Evolutionary conservation across 2,113 vertebrate genomes (phyloP).

Genomic region (Butastur rufipennis): DNA sequence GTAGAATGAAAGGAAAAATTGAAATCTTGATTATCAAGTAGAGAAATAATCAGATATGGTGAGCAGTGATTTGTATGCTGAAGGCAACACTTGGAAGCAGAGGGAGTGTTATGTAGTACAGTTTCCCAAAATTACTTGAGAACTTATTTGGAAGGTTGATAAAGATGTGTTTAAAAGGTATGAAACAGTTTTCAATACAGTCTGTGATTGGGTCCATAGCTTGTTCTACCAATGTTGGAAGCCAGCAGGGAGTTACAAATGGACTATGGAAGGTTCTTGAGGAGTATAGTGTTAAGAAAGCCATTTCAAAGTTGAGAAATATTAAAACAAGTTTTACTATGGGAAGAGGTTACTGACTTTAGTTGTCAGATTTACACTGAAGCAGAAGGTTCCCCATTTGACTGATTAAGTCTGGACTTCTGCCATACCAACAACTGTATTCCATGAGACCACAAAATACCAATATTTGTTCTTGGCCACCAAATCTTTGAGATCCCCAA

Average conservation of each 20-base stretch:
- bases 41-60: neutral
- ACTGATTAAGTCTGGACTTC: neutral
- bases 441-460: neutral
- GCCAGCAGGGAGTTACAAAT: neutral
- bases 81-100: neutral
- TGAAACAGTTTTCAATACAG: neutral
- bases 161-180: neutral
- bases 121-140: neutral
- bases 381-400: neutral
- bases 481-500: neutral
- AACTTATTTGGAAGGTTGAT: neutral
- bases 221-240: neutral
- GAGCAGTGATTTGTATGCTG: neutral
- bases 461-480: neutral
- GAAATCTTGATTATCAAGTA: neutral
- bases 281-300: neutral
- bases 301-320: neutral
- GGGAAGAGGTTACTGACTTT: neutral
- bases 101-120: neutral
- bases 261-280: neutral
- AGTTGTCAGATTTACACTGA: neutral
- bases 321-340: neutral
- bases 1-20: neutral
- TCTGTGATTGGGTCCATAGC: neutral
- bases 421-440: neutral